Percentiles rank a stretch among this genome's conserved stretches.
Conservation (phyloP, 2,888 invertebrate genomes). For the Protodeltote pygarga region DNA sequence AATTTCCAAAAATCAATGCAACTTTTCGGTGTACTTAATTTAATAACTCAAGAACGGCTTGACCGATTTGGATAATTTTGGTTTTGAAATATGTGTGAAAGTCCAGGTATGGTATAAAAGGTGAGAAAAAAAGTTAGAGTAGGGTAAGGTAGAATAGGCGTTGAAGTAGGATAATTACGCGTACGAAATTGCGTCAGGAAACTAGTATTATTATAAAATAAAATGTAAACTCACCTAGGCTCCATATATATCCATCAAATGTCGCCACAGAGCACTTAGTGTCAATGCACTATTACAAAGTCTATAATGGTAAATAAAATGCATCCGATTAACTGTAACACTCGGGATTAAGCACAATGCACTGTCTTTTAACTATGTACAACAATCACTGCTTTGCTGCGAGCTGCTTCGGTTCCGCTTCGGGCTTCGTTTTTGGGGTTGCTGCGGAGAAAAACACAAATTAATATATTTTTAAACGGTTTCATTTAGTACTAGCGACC, state of each 20-base stretch:
- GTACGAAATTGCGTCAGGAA: background rate
- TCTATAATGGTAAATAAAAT: conserved; percentile 52
- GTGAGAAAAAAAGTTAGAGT: no score
- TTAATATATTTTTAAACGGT: background rate
- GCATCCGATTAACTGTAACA: conserved; percentile 43
- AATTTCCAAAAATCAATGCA: no score
- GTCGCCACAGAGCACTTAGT: conserved; percentile 51
- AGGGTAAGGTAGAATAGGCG: no score
- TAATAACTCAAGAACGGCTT: no score
- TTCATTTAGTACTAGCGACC: no score
- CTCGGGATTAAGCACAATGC: conserved; percentile 50
- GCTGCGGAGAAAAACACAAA: conserved; percentile 54
- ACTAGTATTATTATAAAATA: conserved; percentile 1
- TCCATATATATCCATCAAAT: conserved; percentile 60
- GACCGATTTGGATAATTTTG: no score
- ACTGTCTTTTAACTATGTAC: conserved; percentile 44
- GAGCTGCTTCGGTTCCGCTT: conserved; percentile 60
- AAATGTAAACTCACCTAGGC: conserved; percentile 66
- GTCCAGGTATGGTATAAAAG: no score
- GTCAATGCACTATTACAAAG: conserved; percentile 28
- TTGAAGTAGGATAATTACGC: no score
- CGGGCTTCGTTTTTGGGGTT: conserved; percentile 71
- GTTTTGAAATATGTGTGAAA: no score
- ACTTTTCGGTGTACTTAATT: no score
- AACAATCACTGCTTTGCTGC: conserved; percentile 67